phyloP scores from a whole-genome alignment of 2,888 invertebrate genomes.

The Ennomos erosarius region DNA sequence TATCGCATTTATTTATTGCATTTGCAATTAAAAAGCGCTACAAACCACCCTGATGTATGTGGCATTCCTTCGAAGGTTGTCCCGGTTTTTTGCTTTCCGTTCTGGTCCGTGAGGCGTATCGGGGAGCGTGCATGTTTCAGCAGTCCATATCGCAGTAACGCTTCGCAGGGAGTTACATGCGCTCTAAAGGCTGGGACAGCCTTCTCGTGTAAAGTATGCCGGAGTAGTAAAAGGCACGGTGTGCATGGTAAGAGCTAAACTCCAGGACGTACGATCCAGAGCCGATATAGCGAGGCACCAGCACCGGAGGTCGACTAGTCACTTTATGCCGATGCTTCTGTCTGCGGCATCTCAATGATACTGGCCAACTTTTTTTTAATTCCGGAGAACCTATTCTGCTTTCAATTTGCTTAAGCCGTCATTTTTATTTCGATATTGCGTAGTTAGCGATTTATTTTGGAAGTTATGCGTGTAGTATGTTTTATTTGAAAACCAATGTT shows the following conservation, averaged over 20 bases:
- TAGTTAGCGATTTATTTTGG: slow-evolving; percentile 78
- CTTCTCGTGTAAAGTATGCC: slow-evolving; percentile 66
- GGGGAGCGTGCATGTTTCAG: slow-evolving; percentile 78
- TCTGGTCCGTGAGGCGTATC: slow-evolving; percentile 69
- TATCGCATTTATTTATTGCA: slow-evolving; percentile 83
- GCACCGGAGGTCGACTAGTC: slow-evolving; percentile 31
- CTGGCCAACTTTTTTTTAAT: slow-evolving; percentile 85
- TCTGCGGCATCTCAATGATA: slow-evolving; percentile 76
- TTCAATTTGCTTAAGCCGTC: slow-evolving; percentile 82
- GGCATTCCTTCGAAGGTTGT: slow-evolving; percentile 86
- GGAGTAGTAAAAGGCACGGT: slow-evolving; percentile 56
- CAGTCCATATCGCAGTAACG: slow-evolving; percentile 50
- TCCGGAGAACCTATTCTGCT: slow-evolving; percentile 86
- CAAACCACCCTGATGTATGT: slow-evolving; percentile 74
- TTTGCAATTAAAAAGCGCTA: slow-evolving; percentile 67
- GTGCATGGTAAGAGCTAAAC: slow-evolving; percentile 60
- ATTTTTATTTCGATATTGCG: slow-evolving; percentile 73
- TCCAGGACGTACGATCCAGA: slow-evolving; percentile 25
- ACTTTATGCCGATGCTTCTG: slow-evolving; percentile 64
- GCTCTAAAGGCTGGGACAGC: slow-evolving; percentile 78
- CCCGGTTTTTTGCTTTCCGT: slow-evolving; percentile 86
- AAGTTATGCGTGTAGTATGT: slow-evolving; percentile 77
- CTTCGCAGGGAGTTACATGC: slow-evolving; percentile 56
- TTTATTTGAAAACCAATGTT: slow-evolving; percentile 82
- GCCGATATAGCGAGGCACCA: slow-evolving; percentile 26